phyloP scores from a whole-genome alignment of 2,113 vertebrate species.

The Gobio gobio region DNA sequence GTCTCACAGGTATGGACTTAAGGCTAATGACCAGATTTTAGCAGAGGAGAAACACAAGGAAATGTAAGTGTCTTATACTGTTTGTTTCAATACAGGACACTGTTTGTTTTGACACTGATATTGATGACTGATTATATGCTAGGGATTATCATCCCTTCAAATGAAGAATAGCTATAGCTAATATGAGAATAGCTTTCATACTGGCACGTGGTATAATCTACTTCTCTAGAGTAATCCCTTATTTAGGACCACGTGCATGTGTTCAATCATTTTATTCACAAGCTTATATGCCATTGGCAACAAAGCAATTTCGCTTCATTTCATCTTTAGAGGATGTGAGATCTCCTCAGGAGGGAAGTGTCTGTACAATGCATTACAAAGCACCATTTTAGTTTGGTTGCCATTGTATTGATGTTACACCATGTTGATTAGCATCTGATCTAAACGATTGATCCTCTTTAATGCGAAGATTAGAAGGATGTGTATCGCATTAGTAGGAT shows the following conservation, averaged over 20 bases:
- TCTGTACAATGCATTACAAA: background rate
- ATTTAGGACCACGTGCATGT: background rate
- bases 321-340: background rate
- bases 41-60: conserved; percentile 97
- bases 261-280: background rate
- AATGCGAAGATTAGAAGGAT: conserved; percentile 7
- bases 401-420: background rate
- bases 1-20: conserved; percentile 87
- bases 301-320: background rate
- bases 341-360: background rate
- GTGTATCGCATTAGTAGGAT: background rate
- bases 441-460: background rate
- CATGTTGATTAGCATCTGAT: conserved; percentile 7
- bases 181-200: background rate
- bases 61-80: conserved; percentile 78
- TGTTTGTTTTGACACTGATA: background rate
- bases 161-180: background rate
- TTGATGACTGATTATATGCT: background rate
- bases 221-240: background rate
- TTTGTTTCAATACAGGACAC: background rate
- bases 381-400: conserved; percentile 4
- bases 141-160: background rate
- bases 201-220: background rate
- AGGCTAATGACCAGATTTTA: conserved; percentile 96
- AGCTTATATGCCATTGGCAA: background rate